A percentile compares a stretch with the other conserved stretches of the same genome.
These are phyloP conservation scores for Scomber colias DNA, from an alignment of 2,113 vertebrate species.

Conservation along the genomic window DNA sequence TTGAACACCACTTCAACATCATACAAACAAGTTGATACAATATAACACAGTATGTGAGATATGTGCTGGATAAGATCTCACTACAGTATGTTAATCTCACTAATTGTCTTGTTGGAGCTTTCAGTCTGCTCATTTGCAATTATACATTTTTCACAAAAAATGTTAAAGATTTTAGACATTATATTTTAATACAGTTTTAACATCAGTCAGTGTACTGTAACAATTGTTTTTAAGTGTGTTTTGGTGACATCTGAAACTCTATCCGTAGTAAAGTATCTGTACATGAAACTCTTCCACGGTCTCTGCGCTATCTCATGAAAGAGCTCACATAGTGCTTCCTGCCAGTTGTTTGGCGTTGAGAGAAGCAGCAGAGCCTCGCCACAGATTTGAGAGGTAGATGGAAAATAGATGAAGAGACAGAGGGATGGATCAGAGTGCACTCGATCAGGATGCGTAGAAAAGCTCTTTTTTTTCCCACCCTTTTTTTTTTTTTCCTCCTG, in stretches of 20 bases:
- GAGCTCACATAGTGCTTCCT: slow-evolving; percentile 6
- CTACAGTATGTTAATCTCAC: too few species aligned
- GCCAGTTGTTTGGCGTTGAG: slow-evolving; percentile 23
- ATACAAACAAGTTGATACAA: too few species aligned
- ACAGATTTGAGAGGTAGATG: slow-evolving; percentile 35
- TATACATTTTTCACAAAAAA: too few species aligned
- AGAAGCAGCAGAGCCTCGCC: neutral
- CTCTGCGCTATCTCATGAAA: slow-evolving; percentile 28
- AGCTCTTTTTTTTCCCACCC: slow-evolving; percentile 13
- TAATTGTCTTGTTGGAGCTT: too few species aligned
- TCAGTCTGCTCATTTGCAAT: too few species aligned
- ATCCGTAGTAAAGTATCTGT: slow-evolving; percentile 20
- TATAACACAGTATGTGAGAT: too few species aligned
- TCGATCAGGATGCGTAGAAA: slow-evolving; percentile 45
- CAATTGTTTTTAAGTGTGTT: too few species aligned
- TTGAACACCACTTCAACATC: too few species aligned
- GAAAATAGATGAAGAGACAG: slow-evolving; percentile 42
- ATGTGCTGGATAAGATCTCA: too few species aligned
- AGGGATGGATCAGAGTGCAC: slow-evolving; percentile 48
- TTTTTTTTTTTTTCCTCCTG: slow-evolving; percentile 15
- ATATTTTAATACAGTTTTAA: too few species aligned
- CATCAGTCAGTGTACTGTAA: too few species aligned
- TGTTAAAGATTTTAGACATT: too few species aligned
- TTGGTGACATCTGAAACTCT: neutral
- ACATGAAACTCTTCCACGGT: slow-evolving; percentile 13